A percentile compares a stretch with the other conserved stretches of the same genome.
Evolutionary conservation across 2,888 invertebrate genomes (phyloP).

Genomic region (Liodrosophila aerea): DNA sequence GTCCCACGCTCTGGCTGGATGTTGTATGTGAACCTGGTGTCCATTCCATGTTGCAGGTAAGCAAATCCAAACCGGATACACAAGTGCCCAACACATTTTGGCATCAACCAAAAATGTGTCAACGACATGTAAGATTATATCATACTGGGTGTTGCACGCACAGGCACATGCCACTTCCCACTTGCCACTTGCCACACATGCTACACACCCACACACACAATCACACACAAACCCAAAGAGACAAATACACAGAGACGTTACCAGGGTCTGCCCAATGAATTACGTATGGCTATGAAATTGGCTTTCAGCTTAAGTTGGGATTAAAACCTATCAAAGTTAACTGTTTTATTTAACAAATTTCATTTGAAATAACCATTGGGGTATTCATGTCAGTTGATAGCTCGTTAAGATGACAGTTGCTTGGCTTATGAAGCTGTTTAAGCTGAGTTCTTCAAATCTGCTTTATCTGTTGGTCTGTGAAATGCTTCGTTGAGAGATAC

Average conservation of each 20-base stretch:
- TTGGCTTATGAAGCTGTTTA: too few species aligned
- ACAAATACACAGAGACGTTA: slow-evolving; percentile 15
- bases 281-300: not conserved
- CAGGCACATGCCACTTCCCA: slow-evolving; percentile 13
- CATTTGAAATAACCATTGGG: too few species aligned
- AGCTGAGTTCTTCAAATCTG: too few species aligned
- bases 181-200: slow-evolving; percentile 5
- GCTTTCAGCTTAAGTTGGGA: slow-evolving; percentile 3
- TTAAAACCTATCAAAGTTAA: not conserved
- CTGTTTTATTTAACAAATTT: too few species aligned
- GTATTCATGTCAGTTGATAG: too few species aligned
- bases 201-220: slow-evolving; percentile 13
- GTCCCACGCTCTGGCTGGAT: slow-evolving; percentile 22
- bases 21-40: not conserved
- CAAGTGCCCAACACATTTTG: slow-evolving; percentile 58
- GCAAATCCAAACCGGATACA: slow-evolving; percentile 59
- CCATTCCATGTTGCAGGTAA: slow-evolving; percentile 67
- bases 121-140: slow-evolving; percentile 80
- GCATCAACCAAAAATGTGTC: slow-evolving; percentile 70
- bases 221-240: slow-evolving; percentile 16
- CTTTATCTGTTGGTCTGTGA: too few species aligned
- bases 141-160: slow-evolving; percentile 44
- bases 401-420: too few species aligned
- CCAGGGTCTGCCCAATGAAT: slow-evolving; percentile 3
- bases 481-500: too few species aligned